Evolutionary conservation across 2,797 vertebrate species (phyloP).

Genomic region (Sebastes umbrosus): DNA sequence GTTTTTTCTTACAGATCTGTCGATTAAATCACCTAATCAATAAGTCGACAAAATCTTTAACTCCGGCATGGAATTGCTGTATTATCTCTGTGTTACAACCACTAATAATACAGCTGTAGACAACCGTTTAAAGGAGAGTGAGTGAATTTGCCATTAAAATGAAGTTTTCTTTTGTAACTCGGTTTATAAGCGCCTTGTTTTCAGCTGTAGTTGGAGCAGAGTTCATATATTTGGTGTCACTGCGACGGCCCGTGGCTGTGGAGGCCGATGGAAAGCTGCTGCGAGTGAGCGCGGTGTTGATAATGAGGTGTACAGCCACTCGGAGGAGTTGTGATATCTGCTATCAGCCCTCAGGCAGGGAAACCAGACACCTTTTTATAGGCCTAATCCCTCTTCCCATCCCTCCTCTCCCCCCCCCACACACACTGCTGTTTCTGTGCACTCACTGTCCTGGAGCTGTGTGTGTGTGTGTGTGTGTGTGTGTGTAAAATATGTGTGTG

Average conservation of each 20-base stretch:
- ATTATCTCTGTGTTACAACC: neutral
- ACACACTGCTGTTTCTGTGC: constrained; percentile 18
- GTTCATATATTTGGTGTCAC: constrained; percentile 33
- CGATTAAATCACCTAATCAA: no score
- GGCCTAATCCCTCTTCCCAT: constrained; percentile 63
- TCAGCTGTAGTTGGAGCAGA: neutral
- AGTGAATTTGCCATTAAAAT: neutral
- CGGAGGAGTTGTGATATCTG: constrained; percentile 69
- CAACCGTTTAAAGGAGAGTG: neutral
- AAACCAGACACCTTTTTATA: constrained; percentile 73
- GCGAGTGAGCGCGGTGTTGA: constrained; percentile 46
- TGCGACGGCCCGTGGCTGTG: constrained; percentile 11
- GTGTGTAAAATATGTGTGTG: neutral
- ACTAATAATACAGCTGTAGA: neutral
- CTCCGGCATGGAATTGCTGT: neutral
- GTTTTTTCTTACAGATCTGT: no score
- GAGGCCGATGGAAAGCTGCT: constrained; percentile 37
- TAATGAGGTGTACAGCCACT: constrained; percentile 67
- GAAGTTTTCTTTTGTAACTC: neutral
- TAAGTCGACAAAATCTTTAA: no score
- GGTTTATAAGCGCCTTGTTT: neutral
- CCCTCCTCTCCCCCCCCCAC: constrained; percentile 7
- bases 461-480: no score
- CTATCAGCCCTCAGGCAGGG: constrained; percentile 65
- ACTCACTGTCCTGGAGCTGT: constrained; percentile 23